Evolutionary conservation across 2,113 vertebrate genomes (phyloP).

Genomic region (Pionites leucogaster): DNA sequence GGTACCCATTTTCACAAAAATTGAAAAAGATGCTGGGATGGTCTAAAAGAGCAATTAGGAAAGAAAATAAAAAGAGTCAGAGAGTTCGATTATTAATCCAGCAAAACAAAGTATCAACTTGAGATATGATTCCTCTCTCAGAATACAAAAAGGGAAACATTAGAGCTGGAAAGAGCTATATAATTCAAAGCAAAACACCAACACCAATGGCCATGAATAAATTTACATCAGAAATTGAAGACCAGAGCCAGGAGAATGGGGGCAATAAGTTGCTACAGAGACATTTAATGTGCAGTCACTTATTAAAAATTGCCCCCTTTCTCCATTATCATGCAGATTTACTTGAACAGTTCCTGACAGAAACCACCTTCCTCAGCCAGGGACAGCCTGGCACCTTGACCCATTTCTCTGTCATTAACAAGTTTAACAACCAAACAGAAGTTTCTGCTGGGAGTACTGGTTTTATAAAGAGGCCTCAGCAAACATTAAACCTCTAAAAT

Average conservation of each 20-base stretch:
- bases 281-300: neutral
- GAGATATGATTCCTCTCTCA: neutral
- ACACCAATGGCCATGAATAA: neutral
- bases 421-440: neutral
- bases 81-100: neutral
- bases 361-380: neutral
- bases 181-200: constrained; percentile 21
- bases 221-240: constrained; percentile 9
- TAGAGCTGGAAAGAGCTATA: neutral
- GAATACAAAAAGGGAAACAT: neutral
- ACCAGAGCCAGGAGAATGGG: neutral
- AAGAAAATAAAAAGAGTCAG: neutral
- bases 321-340: neutral
- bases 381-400: neutral
- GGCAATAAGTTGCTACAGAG: neutral
- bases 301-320: neutral
- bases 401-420: neutral
- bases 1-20: neutral
- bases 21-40: neutral
- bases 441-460: neutral
- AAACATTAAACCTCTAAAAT: neutral
- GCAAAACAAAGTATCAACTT: neutral
- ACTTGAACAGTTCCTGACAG: neutral
- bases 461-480: neutral
- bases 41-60: neutral